These are phyloP conservation scores for Muntiacus reevesi DNA, from an alignment of 2,113 vertebrate species.

Conservation along the genomic window DNA sequence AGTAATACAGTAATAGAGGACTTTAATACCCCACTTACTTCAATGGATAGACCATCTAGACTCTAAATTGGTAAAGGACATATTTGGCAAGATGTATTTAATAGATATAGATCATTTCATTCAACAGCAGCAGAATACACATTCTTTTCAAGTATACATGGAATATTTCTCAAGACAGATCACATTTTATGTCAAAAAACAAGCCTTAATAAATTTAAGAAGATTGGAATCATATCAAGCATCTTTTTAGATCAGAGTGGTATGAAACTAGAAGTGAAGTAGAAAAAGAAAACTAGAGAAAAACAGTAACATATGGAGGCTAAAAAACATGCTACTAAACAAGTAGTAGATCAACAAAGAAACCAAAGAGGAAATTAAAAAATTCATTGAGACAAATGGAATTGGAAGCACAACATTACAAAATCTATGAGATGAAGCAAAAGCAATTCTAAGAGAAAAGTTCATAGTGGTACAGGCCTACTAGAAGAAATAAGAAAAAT, in stretches of 20 bases:
- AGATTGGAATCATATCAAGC: neutral
- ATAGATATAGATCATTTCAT: neutral
- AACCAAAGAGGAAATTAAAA: neutral
- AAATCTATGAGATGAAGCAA: neutral
- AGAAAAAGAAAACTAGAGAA: neutral
- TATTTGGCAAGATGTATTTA: neutral
- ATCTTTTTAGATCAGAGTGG: neutral
- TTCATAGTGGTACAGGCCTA: neutral
- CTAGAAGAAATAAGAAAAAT: neutral
- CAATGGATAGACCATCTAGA: neutral
- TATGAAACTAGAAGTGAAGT: neutral
- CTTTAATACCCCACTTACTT: neutral
- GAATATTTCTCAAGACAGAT: neutral
- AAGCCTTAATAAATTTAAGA: neutral
- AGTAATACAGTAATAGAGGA: neutral
- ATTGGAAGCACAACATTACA: neutral
- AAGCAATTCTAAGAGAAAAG: neutral
- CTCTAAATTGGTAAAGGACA: neutral
- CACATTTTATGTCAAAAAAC: neutral
- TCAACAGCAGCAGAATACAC: neutral
- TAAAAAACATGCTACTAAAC: neutral
- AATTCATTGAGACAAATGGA: neutral
- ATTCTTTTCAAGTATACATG: neutral
- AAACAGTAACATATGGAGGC: neutral
- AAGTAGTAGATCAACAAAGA: neutral